Evolutionary conservation across 2,797 vertebrate species (phyloP).

Genomic region (Phalanger gymnotis): DNA sequence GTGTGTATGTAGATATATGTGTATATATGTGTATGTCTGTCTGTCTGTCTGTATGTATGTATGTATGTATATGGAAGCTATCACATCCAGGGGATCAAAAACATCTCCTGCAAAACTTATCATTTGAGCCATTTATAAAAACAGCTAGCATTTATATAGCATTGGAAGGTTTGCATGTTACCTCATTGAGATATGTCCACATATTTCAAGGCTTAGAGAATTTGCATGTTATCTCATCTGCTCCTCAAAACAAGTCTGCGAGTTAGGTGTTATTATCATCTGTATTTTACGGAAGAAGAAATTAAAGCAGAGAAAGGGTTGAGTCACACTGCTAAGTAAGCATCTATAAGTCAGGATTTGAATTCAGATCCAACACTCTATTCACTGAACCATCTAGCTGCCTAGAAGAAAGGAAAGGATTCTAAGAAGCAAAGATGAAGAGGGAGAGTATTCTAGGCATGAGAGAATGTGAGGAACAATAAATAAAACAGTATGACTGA

Average conservation of each 20-base stretch:
- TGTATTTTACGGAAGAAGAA: not conserved
- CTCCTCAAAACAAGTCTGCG: not conserved
- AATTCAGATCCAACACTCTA: not conserved
- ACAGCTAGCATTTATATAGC: not conserved
- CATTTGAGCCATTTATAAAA: not conserved
- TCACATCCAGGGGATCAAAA: not conserved
- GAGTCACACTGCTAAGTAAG: not conserved
- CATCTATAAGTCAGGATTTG: not conserved
- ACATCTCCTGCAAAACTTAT: not conserved
- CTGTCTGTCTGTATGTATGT: too few species aligned
- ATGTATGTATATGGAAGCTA: too few species aligned
- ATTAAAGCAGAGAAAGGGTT: not conserved
- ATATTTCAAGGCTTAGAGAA: not conserved
- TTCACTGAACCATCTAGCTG: not conserved
- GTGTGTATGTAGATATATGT: too few species aligned
- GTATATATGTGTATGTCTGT: too few species aligned
- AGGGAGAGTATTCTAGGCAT: not conserved
- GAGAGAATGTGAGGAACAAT: not conserved
- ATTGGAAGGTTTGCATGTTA: not conserved
- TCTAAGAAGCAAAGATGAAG: not conserved
- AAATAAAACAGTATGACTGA: not conserved
- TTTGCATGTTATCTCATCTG: not conserved
- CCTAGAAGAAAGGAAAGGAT: not conserved
- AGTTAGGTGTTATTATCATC: not conserved
- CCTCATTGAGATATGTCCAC: not conserved